Base-by-base conservation (phyloP, 2,797 vertebrate genomes). In the Chromis chromis region DNA sequence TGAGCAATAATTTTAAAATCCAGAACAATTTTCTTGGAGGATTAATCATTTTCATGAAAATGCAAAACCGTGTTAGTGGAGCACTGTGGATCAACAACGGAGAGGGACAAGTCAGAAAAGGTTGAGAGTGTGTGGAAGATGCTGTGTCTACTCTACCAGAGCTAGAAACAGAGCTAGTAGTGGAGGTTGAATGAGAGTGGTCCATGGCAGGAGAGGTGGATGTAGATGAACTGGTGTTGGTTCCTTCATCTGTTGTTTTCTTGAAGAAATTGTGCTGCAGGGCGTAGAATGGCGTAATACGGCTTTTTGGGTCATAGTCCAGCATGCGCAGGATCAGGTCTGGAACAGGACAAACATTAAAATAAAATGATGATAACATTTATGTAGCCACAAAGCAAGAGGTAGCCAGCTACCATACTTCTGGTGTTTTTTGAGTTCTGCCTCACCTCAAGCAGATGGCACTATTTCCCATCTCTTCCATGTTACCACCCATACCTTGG, bases 201-300 rank as follows among this genome's bases (percentile, higher is more conserved):
- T 97, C 97, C 92, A 97, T 96, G 90, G 96, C 96, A 76, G 96
- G 96, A 88, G 96, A 96, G 81, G 97, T 97, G 88, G 97, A 98
- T 88, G 96, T 96, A 89, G 96, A 97, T 94, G 96, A 96, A 94
- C 96, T 97, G 80, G 97, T 98, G 94, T 97, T 98, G 89, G 96
- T 98, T 94, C 96, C 97, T 92, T 98, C 97, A 59, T 98, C 97
- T 55, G 96, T 97, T 13, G 96, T 97, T 87, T 97, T 97, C 92
- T 97, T 97, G 91, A 98, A 98, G 95, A 98, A 98, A 91, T 97
- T 97, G 89, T 98, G 97, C 94, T 98, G 97, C 93, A 98, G 96
- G 77, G 97, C 97, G 74, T 97, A 97, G 92, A 98, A 96, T 61
- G 97, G 97, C 52, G 96, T 98, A 94, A 98, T 98, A 74, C 97